phyloP scores from a whole-genome alignment of 2,888 invertebrate genomes.

The Marasmarcha lunaedactyla region DNA sequence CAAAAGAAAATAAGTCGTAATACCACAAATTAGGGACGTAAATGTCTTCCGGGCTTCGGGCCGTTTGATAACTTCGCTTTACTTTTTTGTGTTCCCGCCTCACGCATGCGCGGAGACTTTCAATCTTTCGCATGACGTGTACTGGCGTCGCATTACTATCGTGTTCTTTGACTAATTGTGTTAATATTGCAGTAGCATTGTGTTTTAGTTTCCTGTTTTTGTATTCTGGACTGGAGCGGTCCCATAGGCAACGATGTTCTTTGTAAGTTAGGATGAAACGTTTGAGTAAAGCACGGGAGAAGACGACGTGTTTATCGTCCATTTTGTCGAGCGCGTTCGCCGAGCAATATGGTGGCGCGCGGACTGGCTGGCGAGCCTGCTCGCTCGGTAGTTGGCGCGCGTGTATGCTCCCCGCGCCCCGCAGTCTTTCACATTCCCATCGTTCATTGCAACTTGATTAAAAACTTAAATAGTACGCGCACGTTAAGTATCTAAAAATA shows the following conservation, averaged over 20 bases:
- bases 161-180: conserved; percentile 39
- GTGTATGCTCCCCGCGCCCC: conserved; percentile 9
- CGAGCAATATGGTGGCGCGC: conserved; percentile 40
- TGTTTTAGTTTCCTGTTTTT: conserved; percentile 40
- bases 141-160: conserved; percentile 47
- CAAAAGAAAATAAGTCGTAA: conserved; percentile 40
- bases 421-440: no score
- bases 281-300: conserved; percentile 41
- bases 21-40: conserved; percentile 50
- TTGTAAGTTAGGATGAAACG: conserved; percentile 41
- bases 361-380: conserved; percentile 11
- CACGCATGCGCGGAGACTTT: conserved; percentile 52
- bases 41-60: conserved; percentile 28
- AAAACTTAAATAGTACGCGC: no score
- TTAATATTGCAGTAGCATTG: conserved; percentile 41
- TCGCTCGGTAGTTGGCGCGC: conserved; percentile 8
- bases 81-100: conserved; percentile 45
- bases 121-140: conserved; percentile 51
- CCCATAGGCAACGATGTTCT: conserved; percentile 44
- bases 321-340: conserved; percentile 21
- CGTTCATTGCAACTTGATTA: no score
- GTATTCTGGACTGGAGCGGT: conserved; percentile 31
- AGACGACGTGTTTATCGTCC: conserved; percentile 26
- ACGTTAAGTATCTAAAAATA: no score
- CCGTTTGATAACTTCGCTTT: conserved; percentile 28